Evolutionary conservation across 2,797 vertebrate species (phyloP).

Genomic region (Pantherophis vulpinus): DNA sequence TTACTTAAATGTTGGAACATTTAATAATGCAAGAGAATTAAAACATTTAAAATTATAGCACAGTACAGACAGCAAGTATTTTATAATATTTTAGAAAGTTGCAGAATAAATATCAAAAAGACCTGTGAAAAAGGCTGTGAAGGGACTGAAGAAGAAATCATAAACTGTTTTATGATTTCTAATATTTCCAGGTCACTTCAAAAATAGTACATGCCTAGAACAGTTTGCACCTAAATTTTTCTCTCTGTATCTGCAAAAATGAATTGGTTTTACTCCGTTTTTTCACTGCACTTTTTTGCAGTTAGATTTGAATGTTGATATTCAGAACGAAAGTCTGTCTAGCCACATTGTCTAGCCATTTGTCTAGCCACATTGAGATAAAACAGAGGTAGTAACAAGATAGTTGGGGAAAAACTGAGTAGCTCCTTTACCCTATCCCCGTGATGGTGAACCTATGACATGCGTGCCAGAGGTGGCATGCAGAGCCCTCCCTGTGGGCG

Average conservation of each 20-base stretch:
- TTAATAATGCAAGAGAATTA: background rate
- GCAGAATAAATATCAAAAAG: background rate
- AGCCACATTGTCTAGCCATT: too few relatives aligned
- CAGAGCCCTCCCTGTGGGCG: too few relatives aligned
- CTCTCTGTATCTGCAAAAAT: background rate
- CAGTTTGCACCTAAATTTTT: background rate
- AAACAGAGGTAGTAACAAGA: background rate
- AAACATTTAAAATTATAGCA: constrained; percentile 43
- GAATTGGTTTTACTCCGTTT: background rate
- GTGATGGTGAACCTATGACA: too few relatives aligned
- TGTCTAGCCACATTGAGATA: background rate
- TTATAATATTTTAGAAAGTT: constrained; percentile 35
- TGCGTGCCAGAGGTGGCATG: too few relatives aligned
- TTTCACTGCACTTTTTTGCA: background rate
- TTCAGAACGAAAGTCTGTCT: background rate
- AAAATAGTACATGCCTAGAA: constrained; percentile 20
- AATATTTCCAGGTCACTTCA: constrained; percentile 43
- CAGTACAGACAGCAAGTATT: constrained; percentile 43
- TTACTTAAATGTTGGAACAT: constrained; percentile 34
- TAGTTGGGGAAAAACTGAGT: background rate
- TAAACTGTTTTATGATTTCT: constrained; percentile 43
- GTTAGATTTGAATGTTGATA: background rate
- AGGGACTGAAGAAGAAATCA: background rate
- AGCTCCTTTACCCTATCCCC: background rate
- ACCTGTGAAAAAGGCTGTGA: background rate